phyloP scores from a whole-genome alignment of 2,113 vertebrate genomes.

The Megalops atlanticus region DNA sequence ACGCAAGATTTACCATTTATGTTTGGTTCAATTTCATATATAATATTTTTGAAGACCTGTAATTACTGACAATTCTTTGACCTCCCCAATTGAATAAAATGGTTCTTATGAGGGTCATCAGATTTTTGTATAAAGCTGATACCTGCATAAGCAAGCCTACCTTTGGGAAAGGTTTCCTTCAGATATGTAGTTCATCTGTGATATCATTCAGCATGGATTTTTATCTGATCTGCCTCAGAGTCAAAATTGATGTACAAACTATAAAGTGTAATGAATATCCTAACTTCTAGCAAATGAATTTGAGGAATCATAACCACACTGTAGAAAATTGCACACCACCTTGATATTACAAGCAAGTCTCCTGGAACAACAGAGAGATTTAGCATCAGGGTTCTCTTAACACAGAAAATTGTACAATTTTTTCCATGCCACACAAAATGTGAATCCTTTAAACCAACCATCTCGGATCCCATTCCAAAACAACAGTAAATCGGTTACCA shows the following conservation, averaged over 20 bases:
- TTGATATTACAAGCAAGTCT: not conserved
- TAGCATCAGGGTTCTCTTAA: too few relatives aligned
- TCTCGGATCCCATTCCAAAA: slow-evolving; percentile 22
- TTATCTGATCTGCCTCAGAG: slow-evolving; percentile 61
- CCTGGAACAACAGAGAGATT: too few relatives aligned
- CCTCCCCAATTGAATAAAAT: not conserved
- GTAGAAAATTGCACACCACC: not conserved
- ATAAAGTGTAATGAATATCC: slow-evolving; percentile 30
- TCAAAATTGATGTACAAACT: slow-evolving; percentile 45
- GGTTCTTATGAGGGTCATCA: slow-evolving; percentile 56
- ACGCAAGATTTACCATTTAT: not conserved
- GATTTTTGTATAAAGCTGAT: slow-evolving; percentile 64
- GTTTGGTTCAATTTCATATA: not conserved
- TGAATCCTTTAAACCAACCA: not conserved
- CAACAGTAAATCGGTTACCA: slow-evolving; percentile 16
- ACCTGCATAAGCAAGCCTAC: slow-evolving; percentile 52
- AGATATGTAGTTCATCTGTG: slow-evolving; percentile 44
- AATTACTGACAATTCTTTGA: not conserved
- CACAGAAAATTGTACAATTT: not conserved
- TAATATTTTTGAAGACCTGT: not conserved
- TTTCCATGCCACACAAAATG: not conserved
- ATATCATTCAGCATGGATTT: slow-evolving; percentile 50
- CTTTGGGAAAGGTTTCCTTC: slow-evolving; percentile 57
- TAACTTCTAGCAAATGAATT: slow-evolving; percentile 17
- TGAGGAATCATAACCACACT: slow-evolving; percentile 13